A percentile compares a stretch with the other conserved stretches of the same genome.
These are phyloP conservation scores for Percopsis omiscomaycus DNA, from an alignment of 2,797 vertebrate species.

Conservation along the genomic window DNA sequence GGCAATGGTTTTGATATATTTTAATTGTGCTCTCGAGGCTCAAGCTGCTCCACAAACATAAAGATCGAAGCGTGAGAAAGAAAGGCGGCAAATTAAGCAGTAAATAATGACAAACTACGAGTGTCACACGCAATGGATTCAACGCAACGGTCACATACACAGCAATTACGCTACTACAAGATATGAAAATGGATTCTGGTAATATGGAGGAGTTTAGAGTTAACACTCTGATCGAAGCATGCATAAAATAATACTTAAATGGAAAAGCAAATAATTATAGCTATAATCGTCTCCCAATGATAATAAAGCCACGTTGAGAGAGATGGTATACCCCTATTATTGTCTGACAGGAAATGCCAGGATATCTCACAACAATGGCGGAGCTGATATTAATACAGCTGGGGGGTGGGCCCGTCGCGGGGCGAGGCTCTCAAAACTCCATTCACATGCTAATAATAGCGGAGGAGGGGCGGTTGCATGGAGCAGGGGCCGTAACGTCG, in stretches of 20 bases:
- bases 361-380: constrained; percentile 52
- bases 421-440: constrained; percentile 40
- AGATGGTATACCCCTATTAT: not conserved
- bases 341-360: constrained; percentile 1
- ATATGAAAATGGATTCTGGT: constrained; percentile 1
- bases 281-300: not conserved
- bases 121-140: not conserved
- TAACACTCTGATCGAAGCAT: no score
- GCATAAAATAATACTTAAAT: no score
- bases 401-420: constrained; percentile 28
- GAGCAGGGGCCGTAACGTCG: constrained; percentile 19
- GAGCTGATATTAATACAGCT: constrained; percentile 55
- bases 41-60: constrained; percentile 26
- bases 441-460: constrained; percentile 75
- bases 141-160: constrained; percentile 8
- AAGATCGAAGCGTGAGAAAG: not conserved
- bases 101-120: constrained; percentile 36
- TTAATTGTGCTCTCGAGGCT: constrained; percentile 34
- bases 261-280: no score
- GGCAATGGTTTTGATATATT: constrained; percentile 47
- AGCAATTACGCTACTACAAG: constrained; percentile 17
- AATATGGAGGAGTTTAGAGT: not conserved
- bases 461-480: constrained; percentile 27
- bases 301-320: not conserved
- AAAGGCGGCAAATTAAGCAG: constrained; percentile 25